Evolutionary conservation across 1,140 invertebrate species (phyloP), one percentile per base, ranked within the genome.

Genomic region (Diorhabda sublineata): DNA sequence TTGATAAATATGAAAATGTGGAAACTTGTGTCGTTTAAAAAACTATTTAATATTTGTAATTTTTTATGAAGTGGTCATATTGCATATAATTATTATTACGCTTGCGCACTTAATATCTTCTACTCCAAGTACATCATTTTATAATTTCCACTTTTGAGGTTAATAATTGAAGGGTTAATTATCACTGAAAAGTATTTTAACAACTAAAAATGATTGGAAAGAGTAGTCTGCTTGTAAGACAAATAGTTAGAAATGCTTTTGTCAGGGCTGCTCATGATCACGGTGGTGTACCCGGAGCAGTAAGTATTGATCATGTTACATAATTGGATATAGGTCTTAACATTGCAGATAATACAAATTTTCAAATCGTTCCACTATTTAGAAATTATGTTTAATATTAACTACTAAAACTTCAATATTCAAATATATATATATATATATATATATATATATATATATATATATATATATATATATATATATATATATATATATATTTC

Each of bases 201-300:
- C 8, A 41, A 42, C 8, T 59, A 63, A 79, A 74, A 70, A 80
- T 80, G 78, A 75, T 80, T 65, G 74, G 74, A 65, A 74, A 71
- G 69, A 75, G 71, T 52, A 67, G 66, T 41, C 64, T 80, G 57
- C 76, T 79, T 45, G 71, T 74, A 3, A 75, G 76, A 69, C 76
- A 75, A 57, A 74, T 73, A 45, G 68, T 78, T 26, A 67, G 66
- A 52, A 75, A 72, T 60, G 73, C 86, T 74, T 8, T 52, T 52
- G 81, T 88, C 45, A 86, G 88, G 73, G 42, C 26, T 52, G 84
- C 84, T 70, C 83, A 85, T 65, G 75, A 79, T 45, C 84, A 87
- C 72, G 89, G 88, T 56, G 88, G 89, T 69, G 79, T 87, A 73
- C 86, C 88, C 75, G 89, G 89, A 74, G 85, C 84, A 82, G 89